phyloP scores from a whole-genome alignment of 2,888 invertebrate genomes.

The Stenoptilia bipunctidactyla region DNA sequence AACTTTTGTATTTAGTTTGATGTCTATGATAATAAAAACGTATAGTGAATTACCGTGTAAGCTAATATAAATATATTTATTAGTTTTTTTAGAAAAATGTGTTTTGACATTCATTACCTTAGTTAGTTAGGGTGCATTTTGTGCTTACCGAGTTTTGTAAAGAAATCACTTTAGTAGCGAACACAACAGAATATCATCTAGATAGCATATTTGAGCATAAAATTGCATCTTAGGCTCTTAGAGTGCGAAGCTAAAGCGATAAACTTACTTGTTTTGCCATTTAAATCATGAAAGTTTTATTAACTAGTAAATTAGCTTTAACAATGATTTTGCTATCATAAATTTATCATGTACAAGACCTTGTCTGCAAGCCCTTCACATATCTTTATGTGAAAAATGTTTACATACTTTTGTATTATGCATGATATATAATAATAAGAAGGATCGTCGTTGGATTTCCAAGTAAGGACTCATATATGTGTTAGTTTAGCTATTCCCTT shows the following conservation, averaged over 20 bases:
- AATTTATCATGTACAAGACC: slow-evolving; percentile 33
- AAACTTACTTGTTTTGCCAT: slow-evolving; percentile 19
- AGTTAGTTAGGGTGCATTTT: slow-evolving; percentile 28
- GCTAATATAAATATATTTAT: slow-evolving; percentile 60
- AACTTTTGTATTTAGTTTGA: slow-evolving; percentile 55
- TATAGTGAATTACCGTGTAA: slow-evolving; percentile 65
- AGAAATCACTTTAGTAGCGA: too few species aligned
- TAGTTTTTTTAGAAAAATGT: slow-evolving; percentile 56
- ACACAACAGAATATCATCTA: slow-evolving; percentile 11
- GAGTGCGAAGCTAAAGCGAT: slow-evolving; percentile 65
- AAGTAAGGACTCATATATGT: slow-evolving; percentile 57
- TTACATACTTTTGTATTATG: slow-evolving; percentile 36
- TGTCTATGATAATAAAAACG: slow-evolving; percentile 46
- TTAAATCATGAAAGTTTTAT: background rate
- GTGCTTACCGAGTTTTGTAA: slow-evolving; percentile 21
- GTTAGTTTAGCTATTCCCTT: slow-evolving; percentile 25
- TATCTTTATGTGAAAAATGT: slow-evolving; percentile 13
- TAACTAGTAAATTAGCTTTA: slow-evolving; percentile 34
- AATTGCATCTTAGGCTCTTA: slow-evolving; percentile 42
- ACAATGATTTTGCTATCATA: slow-evolving; percentile 57
- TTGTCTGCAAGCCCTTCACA: too few species aligned
- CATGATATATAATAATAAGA: slow-evolving; percentile 35
- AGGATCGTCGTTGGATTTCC: slow-evolving; percentile 69
- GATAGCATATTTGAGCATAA: slow-evolving; percentile 20
- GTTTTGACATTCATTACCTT: slow-evolving; percentile 24